Evolutionary conservation across 1,140 invertebrate genomes (phyloP).

Genomic region (Trichonephila clavata): DNA sequence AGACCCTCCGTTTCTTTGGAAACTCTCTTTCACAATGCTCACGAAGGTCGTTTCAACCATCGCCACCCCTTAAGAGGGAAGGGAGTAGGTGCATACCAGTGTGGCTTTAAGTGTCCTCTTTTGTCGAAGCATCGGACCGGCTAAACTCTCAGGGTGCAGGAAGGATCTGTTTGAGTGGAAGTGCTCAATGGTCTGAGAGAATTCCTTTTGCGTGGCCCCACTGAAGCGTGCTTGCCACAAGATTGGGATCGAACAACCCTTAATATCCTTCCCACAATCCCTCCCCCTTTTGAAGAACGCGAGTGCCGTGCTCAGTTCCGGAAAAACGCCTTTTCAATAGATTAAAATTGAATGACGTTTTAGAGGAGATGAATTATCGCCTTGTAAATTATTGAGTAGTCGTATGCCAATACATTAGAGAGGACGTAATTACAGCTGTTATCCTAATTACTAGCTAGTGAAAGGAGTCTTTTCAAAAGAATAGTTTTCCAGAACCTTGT

Average conservation of each 20-base stretch:
- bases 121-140: constrained; percentile 47
- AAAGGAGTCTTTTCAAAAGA: not conserved
- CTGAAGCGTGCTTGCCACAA: constrained; percentile 50
- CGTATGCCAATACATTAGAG: constrained; percentile 14
- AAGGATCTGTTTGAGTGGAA: constrained; percentile 69
- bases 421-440: constrained; percentile 9
- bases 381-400: constrained; percentile 24
- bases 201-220: constrained; percentile 43
- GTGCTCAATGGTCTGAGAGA: constrained; percentile 45
- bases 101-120: constrained; percentile 55
- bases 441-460: not conserved
- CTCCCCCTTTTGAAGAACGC: not conserved
- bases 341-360: constrained; percentile 41
- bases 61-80: not conserved
- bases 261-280: not conserved
- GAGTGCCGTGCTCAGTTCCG: constrained; percentile 15
- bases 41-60: not conserved
- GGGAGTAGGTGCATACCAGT: constrained; percentile 8
- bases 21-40: not conserved
- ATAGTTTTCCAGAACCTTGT: not conserved
- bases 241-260: constrained; percentile 46
- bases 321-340: constrained; percentile 38
- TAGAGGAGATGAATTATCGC: constrained; percentile 7
- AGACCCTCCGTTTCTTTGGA: constrained; percentile 27
- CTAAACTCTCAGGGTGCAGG: constrained; percentile 28